Evolutionary conservation across 2,797 vertebrate genomes (phyloP).

Genomic region (Lycodopsis pacificus): DNA sequence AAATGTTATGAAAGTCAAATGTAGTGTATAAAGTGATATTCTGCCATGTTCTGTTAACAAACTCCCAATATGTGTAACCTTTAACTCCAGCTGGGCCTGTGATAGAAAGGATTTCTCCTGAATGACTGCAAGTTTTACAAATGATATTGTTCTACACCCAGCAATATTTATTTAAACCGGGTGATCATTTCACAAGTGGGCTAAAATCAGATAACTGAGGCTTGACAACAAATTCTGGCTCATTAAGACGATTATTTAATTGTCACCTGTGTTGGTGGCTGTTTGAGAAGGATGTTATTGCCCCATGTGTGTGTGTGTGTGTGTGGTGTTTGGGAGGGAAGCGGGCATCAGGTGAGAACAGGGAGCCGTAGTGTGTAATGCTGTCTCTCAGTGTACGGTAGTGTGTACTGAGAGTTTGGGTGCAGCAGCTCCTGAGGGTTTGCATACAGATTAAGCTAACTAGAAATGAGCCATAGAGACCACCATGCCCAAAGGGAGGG

Average conservation of each 20-base stretch:
- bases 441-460: constrained; percentile 72
- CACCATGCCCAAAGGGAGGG: constrained; percentile 49
- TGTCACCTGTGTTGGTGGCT: constrained; percentile 30
- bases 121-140: constrained; percentile 27
- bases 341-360: constrained; percentile 24
- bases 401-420: constrained; percentile 50
- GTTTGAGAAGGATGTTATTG: constrained; percentile 44
- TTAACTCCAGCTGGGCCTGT: constrained; percentile 22
- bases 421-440: constrained; percentile 54
- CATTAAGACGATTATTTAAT: constrained; percentile 40
- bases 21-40: constrained; percentile 61
- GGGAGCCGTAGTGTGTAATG: constrained; percentile 31
- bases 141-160: constrained; percentile 16
- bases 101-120: constrained; percentile 31
- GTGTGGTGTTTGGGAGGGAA: constrained; percentile 51
- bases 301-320: constrained; percentile 60
- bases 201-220: constrained; percentile 29
- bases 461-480: constrained; percentile 62
- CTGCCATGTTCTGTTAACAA: constrained; percentile 66
- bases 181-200: constrained; percentile 43
- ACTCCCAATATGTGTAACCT: constrained; percentile 52
- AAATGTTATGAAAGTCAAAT: constrained; percentile 27
- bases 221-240: constrained; percentile 42
- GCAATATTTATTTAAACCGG: constrained; percentile 29
- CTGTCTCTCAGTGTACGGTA: constrained; percentile 39